Evolutionary conservation across 1,140 invertebrate species (phyloP), one percentile per base, ranked within the genome.

Genomic region (Sminthurinus signatus): DNA sequence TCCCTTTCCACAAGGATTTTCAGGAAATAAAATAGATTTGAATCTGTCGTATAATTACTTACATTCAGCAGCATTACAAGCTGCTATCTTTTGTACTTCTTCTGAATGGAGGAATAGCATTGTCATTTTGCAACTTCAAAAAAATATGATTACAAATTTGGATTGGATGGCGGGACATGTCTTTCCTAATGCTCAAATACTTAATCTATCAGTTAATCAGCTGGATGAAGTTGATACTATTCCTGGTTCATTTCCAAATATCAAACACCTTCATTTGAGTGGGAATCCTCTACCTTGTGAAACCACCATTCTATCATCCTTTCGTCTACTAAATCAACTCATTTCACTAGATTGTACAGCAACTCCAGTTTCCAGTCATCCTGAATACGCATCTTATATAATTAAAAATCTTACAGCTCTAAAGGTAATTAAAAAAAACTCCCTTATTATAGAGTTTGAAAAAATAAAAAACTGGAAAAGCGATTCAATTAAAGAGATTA

Each of bases 21-120:
- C 15, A 15, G 25, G 25, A 15, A 19, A 19, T 4, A 51, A 50
- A 28, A 17, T 69, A 2, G 60, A 58, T 8, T 36, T 71, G 5
- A 62, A 71, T 54, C 27, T 71, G 3, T 67, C 65, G 1, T 48
- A 71, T 28, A 71, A 71, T 44, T 71, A 71, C 44, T 28, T 71
- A 21, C 52, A 58, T 0, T 63, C 65, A 1, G 14, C 15, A 10
- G 23, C 59, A 2, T 23, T 71, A 19, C 19, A 14, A 3, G 28
- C 23, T 1, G 14, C 28, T 5, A 27, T 21, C 1, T 60, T 65
- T 39, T 54, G 54, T 14, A n/a, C 23, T 3, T 25, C 8, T 3
- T 10, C 25, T 1, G 59, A 65, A 25, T 71, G 69, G 69, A 59
- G 23, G 17, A 36, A 17, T 17, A 27, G 21, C 19, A 17, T 71